Percentiles rank a stretch among this genome's conserved stretches.
phyloP scores from a whole-genome alignment of 2,797 vertebrate species.

The Silurus lanzhouensis region DNA sequence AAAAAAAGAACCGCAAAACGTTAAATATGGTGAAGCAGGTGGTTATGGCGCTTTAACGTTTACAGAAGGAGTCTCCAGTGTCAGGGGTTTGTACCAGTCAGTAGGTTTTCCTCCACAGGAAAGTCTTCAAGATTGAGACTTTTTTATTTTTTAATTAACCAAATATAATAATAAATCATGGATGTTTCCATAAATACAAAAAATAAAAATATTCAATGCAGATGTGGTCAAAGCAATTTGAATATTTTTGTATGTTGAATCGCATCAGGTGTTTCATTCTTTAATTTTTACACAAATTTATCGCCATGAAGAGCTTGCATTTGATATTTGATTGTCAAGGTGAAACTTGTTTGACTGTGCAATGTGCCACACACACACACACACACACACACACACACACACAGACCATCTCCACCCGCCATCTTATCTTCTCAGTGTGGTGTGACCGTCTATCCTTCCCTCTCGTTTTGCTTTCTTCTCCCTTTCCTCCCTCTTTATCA shows the following conservation, averaged over 20 bases:
- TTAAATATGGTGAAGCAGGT: not conserved
- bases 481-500: constrained; percentile 9
- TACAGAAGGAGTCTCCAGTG: not conserved
- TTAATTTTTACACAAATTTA: not conserved
- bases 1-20: too few species aligned
- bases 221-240: not conserved
- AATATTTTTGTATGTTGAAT: not conserved
- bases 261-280: not conserved
- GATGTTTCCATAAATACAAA: not conserved
- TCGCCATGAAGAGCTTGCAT: not conserved
- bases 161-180: too few species aligned
- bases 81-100: not conserved
- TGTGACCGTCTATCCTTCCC: constrained; percentile 25
- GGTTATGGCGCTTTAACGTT: not conserved
- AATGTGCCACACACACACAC: constrained; percentile 3
- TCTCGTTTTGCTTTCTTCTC: constrained; percentile 9
- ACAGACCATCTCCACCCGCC: constrained; percentile 32
- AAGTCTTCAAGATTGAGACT: not conserved
- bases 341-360: constrained; percentile 26
- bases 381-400: constrained; percentile 14
- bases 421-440: constrained; percentile 46
- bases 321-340: not conserved
- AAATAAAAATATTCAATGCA: too few species aligned
- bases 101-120: not conserved
- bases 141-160: not conserved